Conservation (phyloP, 2,888 invertebrate species). For the Sminthurides aquaticus region DNA sequence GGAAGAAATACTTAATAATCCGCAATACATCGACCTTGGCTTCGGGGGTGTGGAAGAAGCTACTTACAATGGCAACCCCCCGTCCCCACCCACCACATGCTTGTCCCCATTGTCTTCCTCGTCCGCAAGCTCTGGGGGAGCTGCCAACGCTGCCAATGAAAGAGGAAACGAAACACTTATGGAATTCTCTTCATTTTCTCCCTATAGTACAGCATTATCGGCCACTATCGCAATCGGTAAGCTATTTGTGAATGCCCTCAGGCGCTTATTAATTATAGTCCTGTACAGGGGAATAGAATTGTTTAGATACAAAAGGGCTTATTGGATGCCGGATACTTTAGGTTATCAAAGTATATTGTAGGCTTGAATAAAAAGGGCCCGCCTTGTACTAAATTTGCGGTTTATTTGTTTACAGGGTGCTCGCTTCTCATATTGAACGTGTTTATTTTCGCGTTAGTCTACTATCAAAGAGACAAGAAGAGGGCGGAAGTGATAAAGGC, state of each 20-base stretch:
- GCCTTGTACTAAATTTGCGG: too few relatives aligned
- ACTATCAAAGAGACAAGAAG: constrained; percentile 71
- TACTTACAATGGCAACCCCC: constrained; percentile 24
- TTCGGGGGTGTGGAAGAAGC: constrained; percentile 12
- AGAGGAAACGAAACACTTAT: constrained; percentile 26
- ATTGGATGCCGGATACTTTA: too few relatives aligned
- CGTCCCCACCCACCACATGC: constrained; percentile 41
- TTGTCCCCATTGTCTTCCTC: constrained; percentile 38
- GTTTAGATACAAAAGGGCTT: too few relatives aligned
- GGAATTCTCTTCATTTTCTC: constrained; percentile 56
- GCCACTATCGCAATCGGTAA: constrained; percentile 71
- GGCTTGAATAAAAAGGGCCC: too few relatives aligned
- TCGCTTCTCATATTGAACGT: constrained; percentile 72
- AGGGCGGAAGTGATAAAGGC: constrained; percentile 60
- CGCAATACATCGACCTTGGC: constrained; percentile 25
- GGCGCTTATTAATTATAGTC: neutral
- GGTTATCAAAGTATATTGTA: too few relatives aligned
- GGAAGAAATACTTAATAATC: constrained; percentile 22
- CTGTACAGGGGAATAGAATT: too few relatives aligned
- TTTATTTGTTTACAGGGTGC: constrained; percentile 54
- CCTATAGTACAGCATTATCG: constrained; percentile 82
- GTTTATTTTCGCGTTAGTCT: constrained; percentile 74
- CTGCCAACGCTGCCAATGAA: neutral
- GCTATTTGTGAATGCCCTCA: too few relatives aligned
- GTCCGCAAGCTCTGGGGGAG: constrained; percentile 4